Base-by-base conservation (phyloP, 2,797 vertebrate genomes). In the Oryzias dopingdopingensis region DNA sequence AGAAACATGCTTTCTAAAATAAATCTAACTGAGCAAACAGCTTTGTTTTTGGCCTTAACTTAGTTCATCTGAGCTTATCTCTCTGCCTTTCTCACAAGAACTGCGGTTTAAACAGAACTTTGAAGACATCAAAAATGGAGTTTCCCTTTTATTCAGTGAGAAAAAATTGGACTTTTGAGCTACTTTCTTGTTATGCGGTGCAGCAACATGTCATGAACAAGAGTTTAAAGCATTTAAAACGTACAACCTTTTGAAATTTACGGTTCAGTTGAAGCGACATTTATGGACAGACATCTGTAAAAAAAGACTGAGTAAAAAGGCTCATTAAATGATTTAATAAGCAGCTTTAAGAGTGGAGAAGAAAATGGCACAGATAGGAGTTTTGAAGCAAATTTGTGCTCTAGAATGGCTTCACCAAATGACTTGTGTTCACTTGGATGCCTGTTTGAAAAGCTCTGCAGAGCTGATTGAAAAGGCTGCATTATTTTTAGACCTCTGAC, bases 401-500 rank as follows among this genome's bases (percentile, higher is more conserved):
- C 53, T 63, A 63, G 56, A 63, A 74, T 56, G 71, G 61, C 78
- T 67, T 82, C 65, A 49, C 74, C 65, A 62, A 77, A 77, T 62
- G 69, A 70, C 43, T 55, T 42, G 59, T 74, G 65, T 74, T 72
- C 74, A 75, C 77, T 67, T 70, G 56, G 79, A 76, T 77, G 82
- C 70, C 49, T 62, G 67, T 73, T 79, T 77, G 66, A 68, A 66
- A 79, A 65, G 59, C 70, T 70, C 58, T 37, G 54, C 73, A 47
- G 60, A 80, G 77, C 70, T 72, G 72, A 82, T 83, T 86, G 75
- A 83, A 85, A 76, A 62, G 56, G 32, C 40, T 47, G 76, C 44
- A 74, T 75, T 85, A 83, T 84, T 84, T 87, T 82, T 82, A 83
- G 79, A 67, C 52, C 48, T 59, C 59, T 13, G 20, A 61, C 58